Conservation (phyloP, 2,797 vertebrate species). For the Hippoglossus hippoglossus region DNA sequence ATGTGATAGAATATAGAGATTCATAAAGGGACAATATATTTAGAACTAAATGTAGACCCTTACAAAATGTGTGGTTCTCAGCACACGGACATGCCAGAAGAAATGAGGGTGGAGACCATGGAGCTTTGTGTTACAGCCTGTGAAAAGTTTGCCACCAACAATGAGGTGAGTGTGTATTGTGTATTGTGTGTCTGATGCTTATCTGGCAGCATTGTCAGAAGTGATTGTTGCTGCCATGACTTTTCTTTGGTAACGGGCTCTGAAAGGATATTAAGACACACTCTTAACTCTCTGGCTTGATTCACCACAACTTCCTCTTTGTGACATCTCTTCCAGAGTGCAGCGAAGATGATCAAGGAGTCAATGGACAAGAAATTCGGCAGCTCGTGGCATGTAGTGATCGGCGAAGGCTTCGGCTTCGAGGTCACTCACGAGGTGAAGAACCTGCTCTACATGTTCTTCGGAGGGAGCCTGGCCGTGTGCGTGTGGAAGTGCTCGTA, state of each 20-base stretch:
- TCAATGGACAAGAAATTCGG: conserved; percentile 99
- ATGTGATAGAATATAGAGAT: background rate
- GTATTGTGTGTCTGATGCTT: background rate
- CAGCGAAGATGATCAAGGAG: conserved; percentile 99
- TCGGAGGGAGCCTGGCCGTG: conserved; percentile 94
- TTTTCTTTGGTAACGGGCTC: no score
- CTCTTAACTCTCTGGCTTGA: background rate
- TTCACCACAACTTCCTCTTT: background rate
- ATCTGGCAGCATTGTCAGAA: no score
- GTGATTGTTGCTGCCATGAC: no score
- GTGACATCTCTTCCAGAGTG: conserved; percentile 65
- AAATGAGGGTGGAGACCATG: conserved; percentile 96
- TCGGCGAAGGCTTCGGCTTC: conserved; percentile 97
- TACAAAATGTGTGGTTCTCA: conserved; percentile 63
- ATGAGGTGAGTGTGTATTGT: conserved; percentile 86
- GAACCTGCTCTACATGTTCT: conserved; percentile 99
- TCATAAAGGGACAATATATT: background rate
- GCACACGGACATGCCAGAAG: conserved; percentile 98
- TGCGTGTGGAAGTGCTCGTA: conserved; percentile 99
- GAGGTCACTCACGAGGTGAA: conserved; percentile 98
- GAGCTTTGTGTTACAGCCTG: conserved; percentile 95
- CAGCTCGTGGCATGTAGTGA: conserved; percentile 98
- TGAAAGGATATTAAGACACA: no score
- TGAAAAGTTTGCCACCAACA: conserved; percentile 96
- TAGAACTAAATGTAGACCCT: background rate